These are phyloP conservation scores for Lucifuga dentata DNA, from an alignment of 2,113 vertebrate genomes.

Conservation along the genomic window DNA sequence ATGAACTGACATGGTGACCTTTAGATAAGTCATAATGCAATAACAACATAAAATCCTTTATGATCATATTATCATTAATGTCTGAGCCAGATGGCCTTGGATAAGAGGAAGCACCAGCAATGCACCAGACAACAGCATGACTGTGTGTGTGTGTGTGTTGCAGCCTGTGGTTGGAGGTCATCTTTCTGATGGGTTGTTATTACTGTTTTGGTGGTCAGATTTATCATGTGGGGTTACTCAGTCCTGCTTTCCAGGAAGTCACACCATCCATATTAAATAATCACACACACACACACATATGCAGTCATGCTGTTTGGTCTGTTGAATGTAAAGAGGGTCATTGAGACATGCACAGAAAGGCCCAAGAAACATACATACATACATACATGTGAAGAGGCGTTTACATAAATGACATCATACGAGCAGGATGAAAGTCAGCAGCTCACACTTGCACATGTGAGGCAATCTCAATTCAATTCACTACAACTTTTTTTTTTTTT, in stretches of 20 bases:
- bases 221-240: constrained; percentile 21
- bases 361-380: too few species aligned
- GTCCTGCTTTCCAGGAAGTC: constrained; percentile 47
- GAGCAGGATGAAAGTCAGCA: too few species aligned
- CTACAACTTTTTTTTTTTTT: too few species aligned
- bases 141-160: background rate
- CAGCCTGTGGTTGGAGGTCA: constrained; percentile 14
- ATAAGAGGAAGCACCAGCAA: constrained; percentile 22
- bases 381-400: too few species aligned
- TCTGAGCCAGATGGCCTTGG: constrained; percentile 54
- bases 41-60: constrained; percentile 56
- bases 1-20: constrained; percentile 50
- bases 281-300: background rate
- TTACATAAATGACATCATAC: too few species aligned
- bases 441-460: too few species aligned
- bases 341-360: too few species aligned
- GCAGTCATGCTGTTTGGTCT: too few species aligned
- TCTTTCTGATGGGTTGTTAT: constrained; percentile 22
- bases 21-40: constrained; percentile 60
- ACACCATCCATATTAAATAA: background rate
- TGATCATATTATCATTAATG: constrained; percentile 67
- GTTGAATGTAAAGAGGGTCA: too few species aligned
- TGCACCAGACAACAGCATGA: constrained; percentile 4
- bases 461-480: too few species aligned
- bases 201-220: constrained; percentile 54